These are phyloP conservation scores for Cliona cf. orientalis DNA, from an alignment of 37 sponge, comb jelly and placozoan species.

Conservation along the genomic window DNA sequence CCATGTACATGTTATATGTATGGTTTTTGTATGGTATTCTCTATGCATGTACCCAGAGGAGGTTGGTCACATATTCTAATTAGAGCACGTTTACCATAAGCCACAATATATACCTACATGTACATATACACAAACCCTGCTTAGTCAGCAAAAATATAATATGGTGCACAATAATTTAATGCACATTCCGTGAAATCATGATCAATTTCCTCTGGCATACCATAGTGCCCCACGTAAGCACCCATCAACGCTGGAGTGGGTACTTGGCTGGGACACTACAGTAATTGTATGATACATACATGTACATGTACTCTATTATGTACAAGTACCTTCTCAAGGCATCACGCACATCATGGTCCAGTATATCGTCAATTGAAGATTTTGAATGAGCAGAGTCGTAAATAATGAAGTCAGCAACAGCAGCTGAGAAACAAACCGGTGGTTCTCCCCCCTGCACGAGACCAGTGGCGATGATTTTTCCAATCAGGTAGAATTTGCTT, in stretches of 20 bases:
- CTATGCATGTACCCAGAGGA: too few relatives aligned
- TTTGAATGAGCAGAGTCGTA: neutral
- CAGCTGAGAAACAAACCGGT: constrained; percentile 31
- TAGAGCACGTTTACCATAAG: neutral
- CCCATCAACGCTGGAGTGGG: neutral
- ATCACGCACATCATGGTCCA: neutral
- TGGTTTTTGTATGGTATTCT: too few relatives aligned
- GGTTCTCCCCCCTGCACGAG: constrained; percentile 40
- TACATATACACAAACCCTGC: neutral
- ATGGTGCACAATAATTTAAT: too few relatives aligned
- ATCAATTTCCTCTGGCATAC: neutral
- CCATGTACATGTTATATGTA: too few relatives aligned
- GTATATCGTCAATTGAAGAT: constrained; percentile 10
- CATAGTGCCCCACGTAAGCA: neutral
- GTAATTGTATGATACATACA: neutral
- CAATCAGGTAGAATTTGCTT: constrained; percentile 25
- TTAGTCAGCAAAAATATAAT: too few relatives aligned
- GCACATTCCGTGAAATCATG: neutral
- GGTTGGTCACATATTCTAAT: neutral
- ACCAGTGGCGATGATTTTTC: constrained; percentile 33
- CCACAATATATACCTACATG: neutral
- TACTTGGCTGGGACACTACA: neutral
- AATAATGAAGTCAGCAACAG: constrained; percentile 35
- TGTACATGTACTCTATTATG: neutral
- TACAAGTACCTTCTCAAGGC: neutral